Evolutionary conservation across 2,113 vertebrate species (phyloP), one percentile per base, ranked within the genome.

Genomic region (Oncorhynchus kisutch): DNA sequence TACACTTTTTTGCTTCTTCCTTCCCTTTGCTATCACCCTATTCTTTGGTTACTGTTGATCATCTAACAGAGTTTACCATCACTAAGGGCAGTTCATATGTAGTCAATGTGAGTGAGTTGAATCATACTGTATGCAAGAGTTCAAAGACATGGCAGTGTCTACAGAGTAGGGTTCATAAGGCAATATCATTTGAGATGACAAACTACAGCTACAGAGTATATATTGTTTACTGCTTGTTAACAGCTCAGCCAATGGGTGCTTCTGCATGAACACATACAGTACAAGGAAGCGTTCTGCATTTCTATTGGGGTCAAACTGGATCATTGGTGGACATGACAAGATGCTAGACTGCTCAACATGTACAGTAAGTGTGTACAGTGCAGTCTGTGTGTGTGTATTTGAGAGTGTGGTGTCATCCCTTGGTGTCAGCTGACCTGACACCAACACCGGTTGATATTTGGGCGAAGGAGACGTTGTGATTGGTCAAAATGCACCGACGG

Each of bases 341-440:
- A 54, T 18, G 51, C 51, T 54, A 14, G 13, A 24, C 73, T 76
- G 66, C 67, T 68, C 27, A 51, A 67, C 34, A 78, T 75, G 14
- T 54, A 51, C 25, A 13, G 79, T 31, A 68, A 49, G 62, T 64
- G 64, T 66, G 22, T 49, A 45, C 71, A 66, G 80, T 70, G 45
- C 73, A 57, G n/a, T 45, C n/a, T 29, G 57, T 64, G 75, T 64
- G 54, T 70, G 29, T 39, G 71, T 34, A 29, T 39, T 84, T 86
- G 81, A 12, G 2, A 49, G 14, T 45, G 67, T 48, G 31, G 68
- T 25, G 22, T 49, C 14, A 14, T 71, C 25, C 70, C 24, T 71
- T 25, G 9, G 24, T 81, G 76, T 87, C 87, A 87, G 86, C 82
- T 87, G 86, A 90, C 86, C 81, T 87, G 48, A 69, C 72, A 73